Evolutionary conservation across 2,797 vertebrate species (phyloP), one percentile per base, ranked within the genome.

Genomic region (Chelidonichthys spinosus): DNA sequence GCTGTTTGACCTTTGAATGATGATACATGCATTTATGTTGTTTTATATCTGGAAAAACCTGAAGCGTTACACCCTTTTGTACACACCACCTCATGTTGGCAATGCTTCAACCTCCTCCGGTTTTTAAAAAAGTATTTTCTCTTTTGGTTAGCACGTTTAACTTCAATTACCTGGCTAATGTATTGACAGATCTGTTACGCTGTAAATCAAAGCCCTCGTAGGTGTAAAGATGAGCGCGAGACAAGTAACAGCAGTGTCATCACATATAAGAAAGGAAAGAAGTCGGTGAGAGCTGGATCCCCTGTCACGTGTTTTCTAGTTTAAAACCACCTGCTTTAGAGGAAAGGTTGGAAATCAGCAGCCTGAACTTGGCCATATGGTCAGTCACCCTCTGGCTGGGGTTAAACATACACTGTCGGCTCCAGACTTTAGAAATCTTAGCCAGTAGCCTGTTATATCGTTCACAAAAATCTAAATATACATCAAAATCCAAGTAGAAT

Each of bases 331-430:
- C 67, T 83, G 76, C 74, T 85, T 79, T 65, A 59, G 82, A 79
- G 69, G 65, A 85, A 86, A 90, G 75, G 70, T 90, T 88, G 69
- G 39, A 81, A 81, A 85, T 67, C 68, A 65, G 60, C 78, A 66
- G 75, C 62, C 78, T 82, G 75, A 84, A 69, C 56, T 69, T 83
- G 84, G 71, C 88, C 89, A 87, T 78, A 86, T 83, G 90, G 91
- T 91, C 91, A 92, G 60, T 92, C 84, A 90, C 89, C 90, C 82
- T 81, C 64, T 52, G 47, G 47, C 58, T 33, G 15, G 39, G 85
- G 80, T 89, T 93, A 92, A 91, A 86, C 85, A 88, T 78, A 85
- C 69, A 89, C 72, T 14, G 64, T 55, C 52, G 0, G 52, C 72
- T 78, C 71, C 66, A 73, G 53, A 69, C 37, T 68, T 78, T n/a